phyloP scores from a whole-genome alignment of 2,113 vertebrate genomes.

The Porphyrio hochstetteri region DNA sequence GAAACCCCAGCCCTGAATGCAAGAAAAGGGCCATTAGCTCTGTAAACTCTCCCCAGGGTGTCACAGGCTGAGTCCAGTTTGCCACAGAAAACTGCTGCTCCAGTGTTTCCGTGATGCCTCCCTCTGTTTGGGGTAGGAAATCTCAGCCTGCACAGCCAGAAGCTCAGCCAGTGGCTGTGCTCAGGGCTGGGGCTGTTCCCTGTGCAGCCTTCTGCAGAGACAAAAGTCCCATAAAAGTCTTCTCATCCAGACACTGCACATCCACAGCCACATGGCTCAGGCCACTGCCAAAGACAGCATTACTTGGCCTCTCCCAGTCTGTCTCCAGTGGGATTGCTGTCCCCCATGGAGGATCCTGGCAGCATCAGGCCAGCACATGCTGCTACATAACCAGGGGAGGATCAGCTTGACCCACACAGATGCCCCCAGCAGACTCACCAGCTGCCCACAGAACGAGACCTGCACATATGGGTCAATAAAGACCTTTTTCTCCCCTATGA shows the following conservation, averaged over 20 bases:
- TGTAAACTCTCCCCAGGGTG: background rate
- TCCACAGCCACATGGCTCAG: background rate
- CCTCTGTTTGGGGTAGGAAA: background rate
- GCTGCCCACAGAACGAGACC: conserved; percentile 89
- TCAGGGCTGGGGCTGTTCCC: background rate
- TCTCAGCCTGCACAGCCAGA: background rate
- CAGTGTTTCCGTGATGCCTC: background rate
- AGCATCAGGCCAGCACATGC: background rate
- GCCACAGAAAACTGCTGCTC: background rate
- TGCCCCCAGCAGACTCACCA: conserved; percentile 72
- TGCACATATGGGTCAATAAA: conserved; percentile 89
- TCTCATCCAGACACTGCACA: background rate
- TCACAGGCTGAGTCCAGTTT: background rate
- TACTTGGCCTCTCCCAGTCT: background rate
- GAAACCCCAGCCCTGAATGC: background rate
- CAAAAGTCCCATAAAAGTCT: background rate
- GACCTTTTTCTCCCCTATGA: conserved; percentile 83
- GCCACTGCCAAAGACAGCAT: background rate
- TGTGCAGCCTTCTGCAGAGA: background rate
- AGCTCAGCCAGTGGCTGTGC: background rate
- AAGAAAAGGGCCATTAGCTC: background rate
- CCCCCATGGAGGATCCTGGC: background rate
- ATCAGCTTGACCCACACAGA: background rate
- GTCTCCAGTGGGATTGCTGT: background rate
- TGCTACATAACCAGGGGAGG: background rate